Percentiles rank a stretch among this genome's conserved stretches.
Conservation (phyloP, 2,797 vertebrate species). For the Hylomyscus alleni region DNA sequence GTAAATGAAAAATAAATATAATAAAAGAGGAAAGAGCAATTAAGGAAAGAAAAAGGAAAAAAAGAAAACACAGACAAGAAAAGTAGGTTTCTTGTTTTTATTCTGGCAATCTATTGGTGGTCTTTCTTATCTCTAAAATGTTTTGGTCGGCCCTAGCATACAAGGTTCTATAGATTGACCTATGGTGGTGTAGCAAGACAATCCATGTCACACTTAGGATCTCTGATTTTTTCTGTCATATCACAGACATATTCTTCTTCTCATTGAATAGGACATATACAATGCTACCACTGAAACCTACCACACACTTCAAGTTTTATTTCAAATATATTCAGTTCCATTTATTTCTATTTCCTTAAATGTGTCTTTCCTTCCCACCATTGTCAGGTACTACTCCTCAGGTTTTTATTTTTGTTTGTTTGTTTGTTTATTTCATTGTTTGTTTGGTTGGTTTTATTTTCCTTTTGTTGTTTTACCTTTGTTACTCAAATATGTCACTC, state of each 20-base stretch:
- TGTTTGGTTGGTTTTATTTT: background rate
- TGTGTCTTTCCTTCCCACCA: background rate
- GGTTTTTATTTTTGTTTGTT: background rate
- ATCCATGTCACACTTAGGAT: background rate
- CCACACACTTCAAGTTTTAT: background rate
- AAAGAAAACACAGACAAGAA: background rate
- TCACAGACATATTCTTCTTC: background rate
- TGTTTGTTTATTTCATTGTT: no score
- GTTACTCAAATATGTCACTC: background rate
- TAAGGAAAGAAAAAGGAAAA: background rate
- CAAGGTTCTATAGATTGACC: background rate
- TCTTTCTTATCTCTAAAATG: background rate
- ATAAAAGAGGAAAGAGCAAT: background rate
- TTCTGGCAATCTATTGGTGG: background rate
- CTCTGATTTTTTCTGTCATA: background rate
- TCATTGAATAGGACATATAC: background rate
- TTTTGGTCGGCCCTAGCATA: background rate
- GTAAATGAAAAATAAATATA: background rate
- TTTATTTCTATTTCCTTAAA: background rate
- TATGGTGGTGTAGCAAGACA: fast-evolving
- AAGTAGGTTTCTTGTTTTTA: background rate
- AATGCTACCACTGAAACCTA: background rate
- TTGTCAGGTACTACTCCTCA: background rate
- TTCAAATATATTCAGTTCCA: background rate
- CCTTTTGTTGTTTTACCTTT: background rate